These are phyloP conservation scores for Hippolais icterina DNA, from an alignment of 2,113 vertebrate genomes.

Conservation along the genomic window DNA sequence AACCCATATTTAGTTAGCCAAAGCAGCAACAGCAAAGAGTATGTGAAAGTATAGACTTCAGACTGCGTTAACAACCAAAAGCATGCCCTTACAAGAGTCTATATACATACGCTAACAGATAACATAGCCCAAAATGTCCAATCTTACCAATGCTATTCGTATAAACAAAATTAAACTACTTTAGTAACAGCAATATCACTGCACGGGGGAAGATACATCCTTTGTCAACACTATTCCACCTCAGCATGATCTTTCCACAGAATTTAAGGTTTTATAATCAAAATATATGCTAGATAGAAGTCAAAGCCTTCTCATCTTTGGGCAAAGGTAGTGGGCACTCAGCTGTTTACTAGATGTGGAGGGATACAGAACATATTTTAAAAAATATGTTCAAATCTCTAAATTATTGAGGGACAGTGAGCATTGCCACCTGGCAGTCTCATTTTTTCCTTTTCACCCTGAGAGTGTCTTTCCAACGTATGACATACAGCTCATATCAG, in stretches of 20 bases:
- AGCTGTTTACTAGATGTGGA: neutral
- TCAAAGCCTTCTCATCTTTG: neutral
- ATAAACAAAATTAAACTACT: neutral
- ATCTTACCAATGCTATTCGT: neutral
- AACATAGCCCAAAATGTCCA: neutral
- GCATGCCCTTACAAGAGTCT: neutral
- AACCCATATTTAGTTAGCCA: neutral
- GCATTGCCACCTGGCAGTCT: neutral
- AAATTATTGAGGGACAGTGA: neutral
- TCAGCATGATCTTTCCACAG: neutral
- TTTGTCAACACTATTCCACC: neutral
- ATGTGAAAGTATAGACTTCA: neutral
- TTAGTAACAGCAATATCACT: neutral
- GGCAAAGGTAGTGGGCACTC: neutral
- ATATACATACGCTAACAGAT: neutral
- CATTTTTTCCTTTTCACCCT: neutral
- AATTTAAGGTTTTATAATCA: neutral
- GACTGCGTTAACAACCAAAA: neutral
- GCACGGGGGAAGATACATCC: neutral
- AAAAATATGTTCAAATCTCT: neutral
- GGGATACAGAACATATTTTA: neutral
- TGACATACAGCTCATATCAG: accelerated
- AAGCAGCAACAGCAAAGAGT: neutral
- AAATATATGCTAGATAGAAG: neutral
- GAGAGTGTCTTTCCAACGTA: neutral